Conservation (phyloP, 2,113 vertebrate species). For the Bungarus multicinctus region DNA sequence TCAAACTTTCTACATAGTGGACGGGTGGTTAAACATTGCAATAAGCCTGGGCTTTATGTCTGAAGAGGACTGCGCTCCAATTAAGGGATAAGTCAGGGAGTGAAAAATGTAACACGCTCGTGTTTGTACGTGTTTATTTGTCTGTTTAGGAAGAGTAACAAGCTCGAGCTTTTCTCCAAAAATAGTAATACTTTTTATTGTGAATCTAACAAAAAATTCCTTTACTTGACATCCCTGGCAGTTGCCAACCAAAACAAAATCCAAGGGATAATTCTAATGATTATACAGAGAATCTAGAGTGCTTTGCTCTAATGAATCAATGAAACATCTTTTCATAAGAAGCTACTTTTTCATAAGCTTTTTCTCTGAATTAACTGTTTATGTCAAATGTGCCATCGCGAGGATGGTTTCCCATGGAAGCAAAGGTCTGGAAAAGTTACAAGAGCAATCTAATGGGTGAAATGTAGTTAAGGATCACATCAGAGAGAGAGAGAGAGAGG, state of each 20-base stretch:
- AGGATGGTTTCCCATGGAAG: background rate
- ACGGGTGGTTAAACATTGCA: conserved; percentile 9
- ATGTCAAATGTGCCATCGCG: background rate
- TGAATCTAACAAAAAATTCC: background rate
- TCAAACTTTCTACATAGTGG: conserved; percentile 1
- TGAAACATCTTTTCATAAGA: background rate
- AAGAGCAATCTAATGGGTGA: background rate
- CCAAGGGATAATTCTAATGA: conserved; percentile 1
- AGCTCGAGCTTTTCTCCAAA: background rate
- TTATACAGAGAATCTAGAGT: background rate
- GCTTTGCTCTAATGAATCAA: background rate
- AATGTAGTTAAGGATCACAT: background rate
- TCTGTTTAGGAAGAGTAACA: conserved; percentile 13
- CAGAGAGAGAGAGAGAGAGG: no score
- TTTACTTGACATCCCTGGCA: background rate
- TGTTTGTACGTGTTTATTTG: accelerated
- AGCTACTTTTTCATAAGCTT: background rate
- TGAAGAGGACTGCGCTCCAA: background rate
- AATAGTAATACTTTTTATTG: background rate
- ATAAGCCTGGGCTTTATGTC: conserved; percentile 13
- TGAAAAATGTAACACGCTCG: background rate
- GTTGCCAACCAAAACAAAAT: background rate
- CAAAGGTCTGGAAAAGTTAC: background rate
- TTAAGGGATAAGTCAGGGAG: background rate
- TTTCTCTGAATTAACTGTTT: background rate